phyloP scores from a whole-genome alignment of 2,888 invertebrate genomes.

The Leucoma salicis region DNA sequence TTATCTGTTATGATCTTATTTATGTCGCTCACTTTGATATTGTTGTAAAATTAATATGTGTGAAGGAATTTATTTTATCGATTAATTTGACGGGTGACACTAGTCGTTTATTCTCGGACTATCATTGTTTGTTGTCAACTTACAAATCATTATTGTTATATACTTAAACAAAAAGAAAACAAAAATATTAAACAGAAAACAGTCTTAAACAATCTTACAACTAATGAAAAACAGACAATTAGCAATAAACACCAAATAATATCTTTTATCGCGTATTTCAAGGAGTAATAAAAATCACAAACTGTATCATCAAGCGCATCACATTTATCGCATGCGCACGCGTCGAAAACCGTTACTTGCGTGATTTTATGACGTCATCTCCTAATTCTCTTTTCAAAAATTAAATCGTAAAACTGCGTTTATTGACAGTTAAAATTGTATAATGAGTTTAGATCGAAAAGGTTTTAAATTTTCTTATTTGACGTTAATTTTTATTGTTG shows the following conservation, averaged over 20 bases:
- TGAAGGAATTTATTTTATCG: slow-evolving; percentile 13
- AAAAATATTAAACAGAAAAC: too few species aligned
- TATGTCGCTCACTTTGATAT: slow-evolving; percentile 33
- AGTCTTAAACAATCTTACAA: too few species aligned
- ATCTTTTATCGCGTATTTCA: slow-evolving; percentile 57
- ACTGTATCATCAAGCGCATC: slow-evolving; percentile 41
- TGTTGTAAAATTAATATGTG: slow-evolving; percentile 19
- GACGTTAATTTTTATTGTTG: slow-evolving; percentile 38
- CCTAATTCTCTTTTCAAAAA: slow-evolving; percentile 23
- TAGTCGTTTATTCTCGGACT: slow-evolving; percentile 1
- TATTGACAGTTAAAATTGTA: slow-evolving; percentile 53
- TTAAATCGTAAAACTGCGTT: slow-evolving; percentile 48
- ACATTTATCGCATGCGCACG: slow-evolving; percentile 64
- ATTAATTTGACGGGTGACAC: slow-evolving; percentile 5
- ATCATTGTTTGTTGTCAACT: too few species aligned
- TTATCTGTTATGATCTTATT: slow-evolving; percentile 40
- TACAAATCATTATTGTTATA: too few species aligned
- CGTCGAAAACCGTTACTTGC: slow-evolving; percentile 39
- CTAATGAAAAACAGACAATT: slow-evolving; percentile 60
- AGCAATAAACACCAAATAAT: slow-evolving; percentile 65
- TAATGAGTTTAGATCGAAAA: slow-evolving; percentile 44
- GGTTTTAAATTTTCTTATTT: slow-evolving; percentile 40
- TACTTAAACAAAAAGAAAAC: too few species aligned
- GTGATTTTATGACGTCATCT: slow-evolving; percentile 41
- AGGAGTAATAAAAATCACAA: slow-evolving; percentile 56